Conservation (phyloP, 1,140 invertebrate genomes). For the Diprion similis region DNA sequence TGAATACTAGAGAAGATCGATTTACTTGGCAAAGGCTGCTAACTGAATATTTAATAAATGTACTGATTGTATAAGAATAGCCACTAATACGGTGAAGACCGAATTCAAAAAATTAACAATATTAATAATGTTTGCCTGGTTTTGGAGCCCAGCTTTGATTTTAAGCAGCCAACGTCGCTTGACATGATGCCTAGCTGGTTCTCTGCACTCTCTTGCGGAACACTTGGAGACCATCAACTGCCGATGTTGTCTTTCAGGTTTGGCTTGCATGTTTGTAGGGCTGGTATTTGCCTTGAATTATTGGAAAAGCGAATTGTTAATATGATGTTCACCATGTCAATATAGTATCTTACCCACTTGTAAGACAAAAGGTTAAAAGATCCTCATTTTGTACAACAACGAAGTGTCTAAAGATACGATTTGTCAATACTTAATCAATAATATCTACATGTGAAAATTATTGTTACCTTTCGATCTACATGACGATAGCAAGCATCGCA, state of each 20-base stretch:
- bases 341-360: too few relatives aligned
- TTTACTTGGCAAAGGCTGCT: too few relatives aligned
- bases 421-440: constrained; percentile 48
- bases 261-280: constrained; percentile 54
- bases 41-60: too few relatives aligned
- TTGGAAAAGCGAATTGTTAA: not conserved
- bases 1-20: too few relatives aligned
- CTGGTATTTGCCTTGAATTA: constrained; percentile 51
- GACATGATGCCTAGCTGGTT: constrained; percentile 71
- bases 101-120: not conserved
- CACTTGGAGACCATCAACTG: constrained; percentile 57
- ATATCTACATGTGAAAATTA: constrained; percentile 58
- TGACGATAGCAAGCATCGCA: constrained; percentile 86
- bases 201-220: constrained; percentile 62
- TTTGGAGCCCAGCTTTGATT: constrained; percentile 73
- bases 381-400: too few relatives aligned
- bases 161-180: constrained; percentile 81
- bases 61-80: too few relatives aligned
- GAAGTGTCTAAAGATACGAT: not conserved
- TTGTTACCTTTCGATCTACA: constrained; percentile 79
- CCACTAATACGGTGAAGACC: too few relatives aligned
- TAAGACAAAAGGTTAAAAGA: too few relatives aligned
- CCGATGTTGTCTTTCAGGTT: constrained; percentile 53
- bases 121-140: constrained; percentile 64
- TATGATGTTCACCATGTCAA: too few relatives aligned